Evolutionary conservation across 2,888 invertebrate genomes (phyloP).

Genomic region (Philonicus albiceps): DNA sequence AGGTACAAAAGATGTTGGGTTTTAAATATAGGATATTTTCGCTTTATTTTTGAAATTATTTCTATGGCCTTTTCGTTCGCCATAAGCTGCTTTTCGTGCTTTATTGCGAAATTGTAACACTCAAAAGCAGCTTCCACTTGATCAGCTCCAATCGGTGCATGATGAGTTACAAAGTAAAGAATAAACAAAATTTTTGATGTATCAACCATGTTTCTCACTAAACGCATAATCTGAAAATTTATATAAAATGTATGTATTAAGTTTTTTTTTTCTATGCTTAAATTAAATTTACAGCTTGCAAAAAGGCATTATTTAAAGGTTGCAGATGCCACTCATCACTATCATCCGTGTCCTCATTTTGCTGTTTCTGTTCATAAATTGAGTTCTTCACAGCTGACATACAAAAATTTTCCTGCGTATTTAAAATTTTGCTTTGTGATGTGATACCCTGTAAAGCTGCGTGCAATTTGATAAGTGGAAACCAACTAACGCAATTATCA

Average conservation of each 20-base stretch:
- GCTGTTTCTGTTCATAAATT: constrained; percentile 58
- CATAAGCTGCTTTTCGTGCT: constrained; percentile 53
- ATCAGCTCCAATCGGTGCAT: constrained; percentile 62
- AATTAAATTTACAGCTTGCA: constrained; percentile 57
- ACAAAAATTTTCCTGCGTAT: constrained; percentile 60
- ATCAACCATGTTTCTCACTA: constrained; percentile 57
- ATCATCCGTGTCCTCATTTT: constrained; percentile 52
- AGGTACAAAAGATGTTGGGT: constrained; percentile 61
- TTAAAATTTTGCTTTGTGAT: constrained; percentile 54
- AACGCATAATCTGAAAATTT: constrained; percentile 55
- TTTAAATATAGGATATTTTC: constrained; percentile 61
- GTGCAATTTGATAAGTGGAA: constrained; percentile 61
- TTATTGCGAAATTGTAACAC: constrained; percentile 59
- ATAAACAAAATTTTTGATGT: constrained; percentile 58
- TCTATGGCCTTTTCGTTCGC: constrained; percentile 52
- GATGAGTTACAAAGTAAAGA: constrained; percentile 60
- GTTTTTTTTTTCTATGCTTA: background rate
- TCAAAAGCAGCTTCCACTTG: constrained; percentile 62
- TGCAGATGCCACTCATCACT: constrained; percentile 59
- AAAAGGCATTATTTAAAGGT: constrained; percentile 62
- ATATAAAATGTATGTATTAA: background rate
- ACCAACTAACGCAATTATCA: constrained; percentile 63
- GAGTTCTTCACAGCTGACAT: constrained; percentile 62
- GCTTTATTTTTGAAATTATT: constrained; percentile 59
- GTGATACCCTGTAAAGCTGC: constrained; percentile 54